phyloP scores from a whole-genome alignment of 2,888 invertebrate genomes.

The Patella depressa region DNA sequence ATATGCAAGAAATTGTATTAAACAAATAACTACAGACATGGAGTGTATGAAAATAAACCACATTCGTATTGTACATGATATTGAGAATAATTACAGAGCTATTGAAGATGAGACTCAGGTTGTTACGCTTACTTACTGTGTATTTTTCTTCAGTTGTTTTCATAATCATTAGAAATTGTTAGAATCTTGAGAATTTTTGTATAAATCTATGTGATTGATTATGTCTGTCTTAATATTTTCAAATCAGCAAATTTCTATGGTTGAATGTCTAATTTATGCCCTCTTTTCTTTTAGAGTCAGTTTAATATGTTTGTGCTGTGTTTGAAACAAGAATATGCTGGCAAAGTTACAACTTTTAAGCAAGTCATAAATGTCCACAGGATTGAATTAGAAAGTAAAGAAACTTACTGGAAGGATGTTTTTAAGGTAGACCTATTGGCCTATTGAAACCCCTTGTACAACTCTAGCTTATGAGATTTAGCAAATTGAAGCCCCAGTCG shows the following conservation, averaged over 20 bases:
- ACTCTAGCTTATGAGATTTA: no score
- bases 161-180: no score
- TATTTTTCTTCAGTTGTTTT: no score
- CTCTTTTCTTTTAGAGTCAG: slow-evolving; percentile 54
- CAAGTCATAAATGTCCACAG: slow-evolving; percentile 63
- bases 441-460: no score
- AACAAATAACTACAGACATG: slow-evolving; percentile 66
- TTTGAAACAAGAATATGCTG: slow-evolving; percentile 57
- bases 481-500: no score
- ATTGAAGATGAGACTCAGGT: slow-evolving; percentile 69
- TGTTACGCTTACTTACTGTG: background rate
- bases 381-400: slow-evolving; percentile 57
- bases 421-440: slow-evolving; percentile 35
- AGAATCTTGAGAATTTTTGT: no score
- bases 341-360: slow-evolving; percentile 60
- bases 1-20: slow-evolving; percentile 61
- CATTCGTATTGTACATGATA: slow-evolving; percentile 62
- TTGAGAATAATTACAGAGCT: slow-evolving; percentile 60
- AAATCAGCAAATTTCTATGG: background rate
- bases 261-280: background rate
- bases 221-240: no score
- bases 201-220: no score
- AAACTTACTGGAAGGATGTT: slow-evolving; percentile 65
- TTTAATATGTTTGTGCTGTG: slow-evolving; percentile 66
- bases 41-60: slow-evolving; percentile 65